These are phyloP conservation scores for Cosmopolites sordidus DNA, from an alignment of 2,888 invertebrate species.

Conservation along the genomic window DNA sequence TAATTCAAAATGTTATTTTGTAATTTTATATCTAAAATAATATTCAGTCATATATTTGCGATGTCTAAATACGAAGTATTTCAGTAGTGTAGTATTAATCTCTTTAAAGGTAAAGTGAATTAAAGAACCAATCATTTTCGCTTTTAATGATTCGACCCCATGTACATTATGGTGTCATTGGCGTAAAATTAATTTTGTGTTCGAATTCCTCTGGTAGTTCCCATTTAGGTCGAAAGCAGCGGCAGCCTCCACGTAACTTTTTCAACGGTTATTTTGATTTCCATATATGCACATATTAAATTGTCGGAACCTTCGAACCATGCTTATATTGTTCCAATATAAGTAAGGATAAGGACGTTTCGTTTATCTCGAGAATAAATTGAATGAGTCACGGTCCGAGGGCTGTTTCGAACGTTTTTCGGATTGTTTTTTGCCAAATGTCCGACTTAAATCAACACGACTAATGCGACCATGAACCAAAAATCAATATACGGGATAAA, in stretches of 20 bases:
- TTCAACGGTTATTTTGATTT: slow-evolving; percentile 24
- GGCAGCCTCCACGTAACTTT: slow-evolving; percentile 15
- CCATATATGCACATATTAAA: slow-evolving; percentile 26
- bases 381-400: slow-evolving; percentile 18
- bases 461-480: background rate
- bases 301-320: slow-evolving; percentile 20
- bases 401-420: background rate
- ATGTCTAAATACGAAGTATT: too few species aligned
- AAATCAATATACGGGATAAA: background rate
- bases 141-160: too few species aligned
- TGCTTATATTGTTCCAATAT: slow-evolving; percentile 20
- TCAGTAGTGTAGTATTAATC: too few species aligned
- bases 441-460: background rate
- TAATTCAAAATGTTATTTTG: too few species aligned
- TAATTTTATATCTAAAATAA: too few species aligned
- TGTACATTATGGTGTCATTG: too few species aligned
- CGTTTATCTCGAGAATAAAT: slow-evolving; percentile 18
- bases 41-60: too few species aligned
- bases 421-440: background rate
- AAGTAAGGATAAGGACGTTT: slow-evolving; percentile 22
- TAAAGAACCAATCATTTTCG: too few species aligned
- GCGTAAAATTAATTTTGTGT: background rate
- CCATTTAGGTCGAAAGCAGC: slow-evolving; percentile 13
- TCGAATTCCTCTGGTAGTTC: slow-evolving; percentile 1
- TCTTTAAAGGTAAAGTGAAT: too few species aligned